Percentiles rank a stretch among this genome's conserved stretches.
phyloP scores from a whole-genome alignment of 2,888 invertebrate genomes.

The Ectemnius cavifrons region DNA sequence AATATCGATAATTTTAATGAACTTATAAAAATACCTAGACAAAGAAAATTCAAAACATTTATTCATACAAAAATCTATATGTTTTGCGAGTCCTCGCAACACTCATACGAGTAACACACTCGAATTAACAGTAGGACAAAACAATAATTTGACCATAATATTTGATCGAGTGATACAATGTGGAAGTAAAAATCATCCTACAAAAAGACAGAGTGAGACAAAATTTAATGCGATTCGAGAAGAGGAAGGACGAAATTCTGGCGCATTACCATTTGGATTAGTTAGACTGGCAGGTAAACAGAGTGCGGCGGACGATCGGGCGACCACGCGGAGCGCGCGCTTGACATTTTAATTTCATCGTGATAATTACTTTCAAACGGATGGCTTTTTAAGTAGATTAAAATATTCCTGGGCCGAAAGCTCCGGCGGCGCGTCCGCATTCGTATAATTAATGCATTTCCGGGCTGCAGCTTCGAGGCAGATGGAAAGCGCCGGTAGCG shows the following conservation, averaged over 20 bases:
- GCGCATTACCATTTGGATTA: constrained; percentile 73
- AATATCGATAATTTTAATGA: too few species aligned
- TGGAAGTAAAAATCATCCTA: not conserved
- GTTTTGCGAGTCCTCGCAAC: not conserved
- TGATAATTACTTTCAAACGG: constrained; percentile 75
- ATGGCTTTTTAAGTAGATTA: constrained; percentile 77
- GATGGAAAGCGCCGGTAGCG: constrained; percentile 19
- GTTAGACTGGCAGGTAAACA: constrained; percentile 73
- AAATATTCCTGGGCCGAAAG: constrained; percentile 69
- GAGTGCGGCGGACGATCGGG: constrained; percentile 43
- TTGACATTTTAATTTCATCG: constrained; percentile 76
- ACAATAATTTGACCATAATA: too few species aligned
- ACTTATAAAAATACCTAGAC: too few species aligned
- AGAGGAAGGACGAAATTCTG: constrained; percentile 59
- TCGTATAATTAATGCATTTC: constrained; percentile 75
- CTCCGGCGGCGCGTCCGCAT: constrained; percentile 57
- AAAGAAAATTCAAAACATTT: too few species aligned
- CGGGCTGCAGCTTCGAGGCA: constrained; percentile 40
- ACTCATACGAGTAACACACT: too few species aligned
- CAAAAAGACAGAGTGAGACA: not conserved
- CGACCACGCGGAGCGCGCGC: constrained; percentile 14
- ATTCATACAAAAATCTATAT: not conserved
- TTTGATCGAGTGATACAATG: too few species aligned
- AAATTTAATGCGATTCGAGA: not conserved
- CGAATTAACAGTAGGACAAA: too few species aligned